Evolutionary conservation across 2,888 invertebrate genomes (phyloP), one percentile per base, ranked within the genome.

Genomic region (Luperina testacea): DNA sequence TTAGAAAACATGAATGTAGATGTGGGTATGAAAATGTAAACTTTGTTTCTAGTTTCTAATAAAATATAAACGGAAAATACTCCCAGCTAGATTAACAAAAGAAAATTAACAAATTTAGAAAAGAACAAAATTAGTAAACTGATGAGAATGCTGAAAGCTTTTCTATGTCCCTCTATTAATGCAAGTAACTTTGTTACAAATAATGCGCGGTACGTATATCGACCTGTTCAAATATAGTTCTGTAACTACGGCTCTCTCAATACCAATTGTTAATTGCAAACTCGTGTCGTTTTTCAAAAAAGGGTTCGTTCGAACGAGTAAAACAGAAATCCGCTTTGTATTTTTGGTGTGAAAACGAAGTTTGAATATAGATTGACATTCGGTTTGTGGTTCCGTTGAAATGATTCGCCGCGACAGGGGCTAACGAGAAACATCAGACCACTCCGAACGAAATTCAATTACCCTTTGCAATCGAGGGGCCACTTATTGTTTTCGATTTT

Each of bases 381-480:
- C 89, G 81, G 89, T 89, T 90, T 87, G 90, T 82, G 89, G 90
- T 84, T 84, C 80, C 75, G 80, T 78, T 77, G 90, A 88, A 91
- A 90, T 91, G 90, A 91, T 92, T 90, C 90, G 89, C 88, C 81
- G 89, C 87, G 91, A 92, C 91, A 90, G 89, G 85, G 84, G 87
- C 89, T 92, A 92, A 92, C 92, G 91, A 93, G 92, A 92, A 90
- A 90, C 85, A 88, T 88, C 91, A 85, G 85, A 87, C 80, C 80
- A 86, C 75, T 89, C 85, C 86, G 82, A 83, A 83, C 88, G 71
- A 89, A 92, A 92, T 92, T 92, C 92, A 92, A 93, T 92, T 92
- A 92, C 82, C 67, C 57, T 74, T 72, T 73, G 83, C 85, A 87
- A 77, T 85, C 81, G 81, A 83, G 78, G 84, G 81, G 85, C 82